These are phyloP conservation scores for Chascanopsetta lugubris DNA, from an alignment of 2,113 vertebrate genomes.

Conservation along the genomic window DNA sequence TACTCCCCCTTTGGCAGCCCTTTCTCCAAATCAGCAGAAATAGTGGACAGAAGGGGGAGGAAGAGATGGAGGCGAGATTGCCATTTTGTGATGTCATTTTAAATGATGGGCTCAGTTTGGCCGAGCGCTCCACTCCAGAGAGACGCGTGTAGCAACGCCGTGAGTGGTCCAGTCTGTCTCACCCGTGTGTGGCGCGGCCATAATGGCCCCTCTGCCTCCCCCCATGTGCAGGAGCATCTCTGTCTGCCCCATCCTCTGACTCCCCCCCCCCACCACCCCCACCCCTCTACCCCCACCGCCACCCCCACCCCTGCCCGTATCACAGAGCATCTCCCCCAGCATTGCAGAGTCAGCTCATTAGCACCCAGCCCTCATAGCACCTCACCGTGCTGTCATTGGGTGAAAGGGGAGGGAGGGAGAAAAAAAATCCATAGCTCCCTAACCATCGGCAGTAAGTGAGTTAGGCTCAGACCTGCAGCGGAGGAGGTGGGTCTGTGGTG, in stretches of 20 bases:
- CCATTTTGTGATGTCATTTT: conserved; percentile 40
- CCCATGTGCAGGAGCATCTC: conserved; percentile 44
- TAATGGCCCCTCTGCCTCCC: conserved; percentile 61
- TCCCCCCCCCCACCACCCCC: conserved; percentile 77
- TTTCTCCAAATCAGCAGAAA: conserved; percentile 42
- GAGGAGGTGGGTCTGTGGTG: conserved; percentile 68
- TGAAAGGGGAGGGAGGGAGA: conserved; percentile 35
- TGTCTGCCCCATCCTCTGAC: conserved; percentile 75
- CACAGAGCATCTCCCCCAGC: conserved; percentile 86
- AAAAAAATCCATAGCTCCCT: conserved; percentile 88
- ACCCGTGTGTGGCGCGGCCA: conserved; percentile 54
- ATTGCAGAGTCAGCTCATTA: conserved; percentile 99
- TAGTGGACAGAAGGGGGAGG: conserved; percentile 1
- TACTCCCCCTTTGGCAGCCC: conserved; percentile 2
- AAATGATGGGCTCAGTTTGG: conserved; percentile 40
- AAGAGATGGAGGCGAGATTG: conserved; percentile 11
- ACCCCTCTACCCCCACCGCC: conserved; percentile 70
- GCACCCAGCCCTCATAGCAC: conserved; percentile 97
- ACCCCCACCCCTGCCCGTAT: conserved; percentile 82
- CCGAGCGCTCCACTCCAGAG: conserved; percentile 14
- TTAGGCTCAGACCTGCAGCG: conserved; percentile 77
- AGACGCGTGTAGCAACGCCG: background rate
- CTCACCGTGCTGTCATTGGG: conserved; percentile 94
- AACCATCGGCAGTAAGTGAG: conserved; percentile 83
- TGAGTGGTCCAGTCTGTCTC: conserved; percentile 27